Percentiles rank a stretch among this genome's conserved stretches.
These are phyloP conservation scores for Zoanthus sansibaricus DNA, from an alignment of 92 coral and sea anemone genomes.

Conservation along the genomic window DNA sequence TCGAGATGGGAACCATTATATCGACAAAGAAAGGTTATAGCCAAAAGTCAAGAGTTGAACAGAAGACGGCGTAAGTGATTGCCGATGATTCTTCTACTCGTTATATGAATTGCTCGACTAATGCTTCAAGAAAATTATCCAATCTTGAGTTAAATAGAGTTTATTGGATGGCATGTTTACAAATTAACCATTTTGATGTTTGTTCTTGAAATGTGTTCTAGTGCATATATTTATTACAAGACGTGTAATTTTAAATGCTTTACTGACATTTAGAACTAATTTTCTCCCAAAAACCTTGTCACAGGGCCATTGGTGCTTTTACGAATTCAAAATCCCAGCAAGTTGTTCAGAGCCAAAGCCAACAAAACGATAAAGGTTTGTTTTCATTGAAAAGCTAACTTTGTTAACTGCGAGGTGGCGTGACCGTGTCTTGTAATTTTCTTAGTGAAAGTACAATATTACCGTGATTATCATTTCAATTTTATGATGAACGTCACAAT, in stretches of 20 bases:
- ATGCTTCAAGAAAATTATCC: background rate
- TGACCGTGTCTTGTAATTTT: too few relatives aligned
- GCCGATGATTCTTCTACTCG: background rate
- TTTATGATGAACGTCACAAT: too few relatives aligned
- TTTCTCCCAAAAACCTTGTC: background rate
- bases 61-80: conserved; percentile 38
- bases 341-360: background rate
- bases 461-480: too few relatives aligned
- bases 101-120: background rate
- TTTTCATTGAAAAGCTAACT: background rate
- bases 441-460: too few relatives aligned
- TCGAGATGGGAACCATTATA: conserved; percentile 36
- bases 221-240: too few relatives aligned
- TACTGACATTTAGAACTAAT: background rate
- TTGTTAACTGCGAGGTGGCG: too few relatives aligned
- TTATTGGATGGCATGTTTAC: conserved; percentile 2
- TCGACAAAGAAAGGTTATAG: conserved; percentile 29
- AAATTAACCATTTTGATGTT: background rate
- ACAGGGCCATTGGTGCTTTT: conserved; percentile 45
- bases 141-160: background rate
- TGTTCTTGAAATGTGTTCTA: background rate
- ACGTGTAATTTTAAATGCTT: too few relatives aligned
- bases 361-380: conserved; percentile 9
- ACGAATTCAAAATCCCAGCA: conserved; percentile 31
- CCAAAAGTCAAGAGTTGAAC: conserved; percentile 24